These are phyloP conservation scores for Lontra canadensis DNA, from an alignment of 2,113 vertebrate genomes.

Conservation along the genomic window DNA sequence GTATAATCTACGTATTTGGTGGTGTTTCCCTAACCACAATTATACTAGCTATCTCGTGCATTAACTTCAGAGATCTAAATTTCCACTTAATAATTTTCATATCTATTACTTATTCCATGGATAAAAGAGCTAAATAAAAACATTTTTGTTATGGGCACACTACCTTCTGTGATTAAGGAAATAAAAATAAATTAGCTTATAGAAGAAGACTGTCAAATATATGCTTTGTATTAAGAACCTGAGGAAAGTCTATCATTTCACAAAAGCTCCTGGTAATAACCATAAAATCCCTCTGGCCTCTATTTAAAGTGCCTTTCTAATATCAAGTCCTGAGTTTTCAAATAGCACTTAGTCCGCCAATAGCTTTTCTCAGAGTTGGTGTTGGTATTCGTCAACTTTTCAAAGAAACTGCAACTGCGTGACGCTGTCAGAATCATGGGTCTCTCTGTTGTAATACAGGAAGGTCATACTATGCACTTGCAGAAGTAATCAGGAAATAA, in stretches of 20 bases:
- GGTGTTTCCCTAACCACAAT: not conserved
- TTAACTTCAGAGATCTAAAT: not conserved
- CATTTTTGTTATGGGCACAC: not conserved
- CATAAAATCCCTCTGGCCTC: slow-evolving; percentile 5
- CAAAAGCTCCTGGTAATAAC: not conserved
- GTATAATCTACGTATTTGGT: not conserved
- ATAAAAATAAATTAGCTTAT: slow-evolving; percentile 19
- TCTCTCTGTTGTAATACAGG: not conserved
- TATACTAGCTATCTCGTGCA: not conserved
- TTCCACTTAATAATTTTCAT: not conserved
- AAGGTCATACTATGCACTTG: not conserved
- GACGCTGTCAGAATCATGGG: not conserved
- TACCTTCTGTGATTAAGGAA: not conserved
- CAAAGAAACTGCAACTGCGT: not conserved
- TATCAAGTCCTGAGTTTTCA: not conserved
- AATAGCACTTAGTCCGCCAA: not conserved
- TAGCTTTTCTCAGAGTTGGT: not conserved
- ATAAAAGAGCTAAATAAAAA: not conserved
- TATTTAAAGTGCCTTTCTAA: not conserved
- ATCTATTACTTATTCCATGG: not conserved
- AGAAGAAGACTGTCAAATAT: not conserved
- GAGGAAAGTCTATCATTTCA: not conserved
- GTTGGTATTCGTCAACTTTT: not conserved
- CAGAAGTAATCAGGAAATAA: not conserved
- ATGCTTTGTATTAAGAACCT: not conserved